Conservation (phyloP, 2,113 vertebrate species). For the Trochalopteron elliotii region DNA sequence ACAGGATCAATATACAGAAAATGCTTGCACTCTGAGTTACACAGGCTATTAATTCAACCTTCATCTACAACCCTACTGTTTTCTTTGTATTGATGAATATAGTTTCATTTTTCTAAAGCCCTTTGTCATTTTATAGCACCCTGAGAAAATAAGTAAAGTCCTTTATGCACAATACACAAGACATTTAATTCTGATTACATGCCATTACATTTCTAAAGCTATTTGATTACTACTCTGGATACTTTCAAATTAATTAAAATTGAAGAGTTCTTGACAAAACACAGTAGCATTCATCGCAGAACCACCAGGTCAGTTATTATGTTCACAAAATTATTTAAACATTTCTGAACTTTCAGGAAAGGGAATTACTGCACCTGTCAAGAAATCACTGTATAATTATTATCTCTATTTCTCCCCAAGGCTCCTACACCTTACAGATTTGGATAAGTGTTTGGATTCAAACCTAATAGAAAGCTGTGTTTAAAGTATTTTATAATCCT, state of each 20-base stretch:
- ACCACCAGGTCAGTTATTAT: conserved; percentile 15
- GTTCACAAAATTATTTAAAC: conserved; percentile 44
- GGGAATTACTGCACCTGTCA: conserved; percentile 22
- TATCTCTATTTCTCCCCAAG: conserved; percentile 34
- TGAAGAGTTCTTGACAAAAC: conserved; percentile 24
- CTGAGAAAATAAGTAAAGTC: background rate
- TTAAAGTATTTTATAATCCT: background rate
- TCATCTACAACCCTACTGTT: background rate
- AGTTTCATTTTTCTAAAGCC: background rate
- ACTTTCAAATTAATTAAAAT: conserved; percentile 54
- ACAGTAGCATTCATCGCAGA: background rate
- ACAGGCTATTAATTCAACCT: background rate
- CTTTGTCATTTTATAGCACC: background rate
- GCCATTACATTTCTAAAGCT: background rate
- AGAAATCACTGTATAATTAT: background rate
- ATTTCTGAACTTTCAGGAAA: conserved; percentile 5
- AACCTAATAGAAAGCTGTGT: background rate
- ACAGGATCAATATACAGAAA: conserved; percentile 20
- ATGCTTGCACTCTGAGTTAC: background rate
- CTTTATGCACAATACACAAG: background rate
- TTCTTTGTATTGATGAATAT: background rate
- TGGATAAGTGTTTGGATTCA: background rate
- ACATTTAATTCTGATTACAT: background rate
- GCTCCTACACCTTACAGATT: conserved; percentile 2
- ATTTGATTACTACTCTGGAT: conserved; percentile 22